Percentiles rank a stretch among this genome's conserved stretches.
Evolutionary conservation across 2,888 invertebrate species (phyloP).

Genomic region (Oscheius sp.): DNA sequence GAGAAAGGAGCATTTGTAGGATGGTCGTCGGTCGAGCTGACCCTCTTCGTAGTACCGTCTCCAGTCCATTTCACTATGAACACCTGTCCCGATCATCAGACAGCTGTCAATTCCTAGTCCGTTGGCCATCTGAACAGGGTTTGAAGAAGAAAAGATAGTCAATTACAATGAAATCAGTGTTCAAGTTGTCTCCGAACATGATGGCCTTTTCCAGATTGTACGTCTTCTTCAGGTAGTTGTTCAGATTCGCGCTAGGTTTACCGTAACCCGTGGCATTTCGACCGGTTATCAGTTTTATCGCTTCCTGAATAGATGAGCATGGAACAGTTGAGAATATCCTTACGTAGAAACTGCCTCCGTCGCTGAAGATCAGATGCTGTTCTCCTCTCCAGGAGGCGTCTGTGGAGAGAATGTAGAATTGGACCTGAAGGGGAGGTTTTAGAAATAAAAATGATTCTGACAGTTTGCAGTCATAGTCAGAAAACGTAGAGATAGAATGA

Average conservation of each 20-base stretch:
- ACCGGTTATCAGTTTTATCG: constrained; percentile 11
- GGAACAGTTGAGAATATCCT: neutral
- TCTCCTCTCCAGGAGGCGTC: constrained; percentile 26
- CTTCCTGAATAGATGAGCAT: constrained; percentile 18
- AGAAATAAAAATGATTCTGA: neutral
- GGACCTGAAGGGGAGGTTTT: neutral
- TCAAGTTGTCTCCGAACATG: constrained; percentile 21
- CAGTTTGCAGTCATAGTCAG: neutral
- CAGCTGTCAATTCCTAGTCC: constrained; percentile 22
- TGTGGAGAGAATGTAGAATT: constrained; percentile 28
- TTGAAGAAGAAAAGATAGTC: neutral
- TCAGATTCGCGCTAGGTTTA: constrained; percentile 9
- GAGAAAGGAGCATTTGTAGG: constrained; percentile 11
- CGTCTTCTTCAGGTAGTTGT: neutral
- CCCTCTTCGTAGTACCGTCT: constrained; percentile 11
- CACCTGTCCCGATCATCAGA: constrained; percentile 23
- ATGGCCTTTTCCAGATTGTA: constrained; percentile 8
- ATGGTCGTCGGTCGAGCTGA: neutral
- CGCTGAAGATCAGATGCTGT: constrained; percentile 11
- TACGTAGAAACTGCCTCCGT: constrained; percentile 29
- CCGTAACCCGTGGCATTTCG: constrained; percentile 25
- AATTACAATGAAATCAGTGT: constrained; percentile 21
- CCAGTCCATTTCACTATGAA: constrained; percentile 22
- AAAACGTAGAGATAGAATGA: no score
- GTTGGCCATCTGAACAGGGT: constrained; percentile 14